Percentiles rank a stretch among this genome's conserved stretches.
Conservation (phyloP, 2,797 vertebrate genomes). For the Scleropages formosus region DNA sequence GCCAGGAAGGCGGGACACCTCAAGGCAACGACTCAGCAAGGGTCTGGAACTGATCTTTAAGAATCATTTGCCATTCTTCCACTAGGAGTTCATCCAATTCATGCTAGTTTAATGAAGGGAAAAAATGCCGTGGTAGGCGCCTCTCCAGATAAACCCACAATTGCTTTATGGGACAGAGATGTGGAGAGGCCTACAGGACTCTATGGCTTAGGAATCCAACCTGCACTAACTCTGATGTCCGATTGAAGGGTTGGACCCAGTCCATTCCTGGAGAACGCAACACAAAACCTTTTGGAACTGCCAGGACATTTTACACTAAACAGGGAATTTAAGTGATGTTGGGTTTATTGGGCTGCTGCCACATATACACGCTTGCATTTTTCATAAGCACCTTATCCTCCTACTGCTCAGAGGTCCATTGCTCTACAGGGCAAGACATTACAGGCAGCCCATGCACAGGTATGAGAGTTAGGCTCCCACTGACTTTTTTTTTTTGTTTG, state of each 20-base stretch:
- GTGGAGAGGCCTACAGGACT: neutral
- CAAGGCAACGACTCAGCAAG: neutral
- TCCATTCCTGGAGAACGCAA: neutral
- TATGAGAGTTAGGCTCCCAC: neutral
- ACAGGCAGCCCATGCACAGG: neutral
- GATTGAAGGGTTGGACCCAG: neutral
- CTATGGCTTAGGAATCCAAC: neutral
- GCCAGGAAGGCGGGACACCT: neutral
- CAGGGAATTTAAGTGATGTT: neutral
- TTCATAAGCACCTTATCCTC: neutral
- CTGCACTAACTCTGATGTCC: neutral
- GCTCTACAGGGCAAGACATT: neutral
- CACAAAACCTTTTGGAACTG: neutral
- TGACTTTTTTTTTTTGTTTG: neutral
- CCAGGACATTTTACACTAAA: neutral
- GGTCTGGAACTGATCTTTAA: neutral
- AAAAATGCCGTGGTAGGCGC: neutral
- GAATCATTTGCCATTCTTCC: neutral
- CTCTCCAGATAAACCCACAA: neutral
- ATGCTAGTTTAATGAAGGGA: neutral
- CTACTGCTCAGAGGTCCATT: neutral
- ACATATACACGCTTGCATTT: neutral
- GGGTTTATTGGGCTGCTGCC: constrained; percentile 5
- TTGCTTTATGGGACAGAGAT: neutral
- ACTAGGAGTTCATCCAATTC: neutral